Conservation (phyloP, 2,797 vertebrate species). For the Myiotriccus ornatus region DNA sequence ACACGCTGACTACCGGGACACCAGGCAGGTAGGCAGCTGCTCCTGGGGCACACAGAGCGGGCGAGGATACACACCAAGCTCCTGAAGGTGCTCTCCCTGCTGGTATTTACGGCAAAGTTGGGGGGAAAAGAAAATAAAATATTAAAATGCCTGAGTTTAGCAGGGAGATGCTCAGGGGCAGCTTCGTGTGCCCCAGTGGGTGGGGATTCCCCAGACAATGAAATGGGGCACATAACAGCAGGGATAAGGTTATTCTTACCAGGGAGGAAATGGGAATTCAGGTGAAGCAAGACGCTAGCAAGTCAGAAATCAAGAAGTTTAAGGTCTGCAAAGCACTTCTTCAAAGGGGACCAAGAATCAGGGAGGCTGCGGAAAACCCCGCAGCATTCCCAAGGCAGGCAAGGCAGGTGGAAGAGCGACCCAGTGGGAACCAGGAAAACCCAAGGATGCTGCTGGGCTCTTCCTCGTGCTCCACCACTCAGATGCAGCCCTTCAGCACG, state of each 20-base stretch:
- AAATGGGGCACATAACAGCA: not conserved
- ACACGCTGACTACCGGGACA: not conserved
- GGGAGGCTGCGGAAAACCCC: not conserved
- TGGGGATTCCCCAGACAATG: not conserved
- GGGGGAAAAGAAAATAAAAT: not conserved
- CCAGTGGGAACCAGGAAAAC: not conserved
- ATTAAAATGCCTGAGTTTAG: not conserved
- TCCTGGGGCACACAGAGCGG: not conserved
- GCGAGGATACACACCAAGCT: not conserved
- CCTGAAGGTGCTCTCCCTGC: not conserved
- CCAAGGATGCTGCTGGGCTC: not conserved
- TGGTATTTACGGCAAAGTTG: not conserved
- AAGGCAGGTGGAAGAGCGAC: fast-evolving
- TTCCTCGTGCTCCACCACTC: not conserved
- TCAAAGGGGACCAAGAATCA: not conserved
- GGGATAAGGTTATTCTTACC: not conserved
- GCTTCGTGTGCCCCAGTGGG: not conserved
- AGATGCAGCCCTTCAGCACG: not conserved
- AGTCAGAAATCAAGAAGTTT: not conserved
- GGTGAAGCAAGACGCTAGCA: not conserved
- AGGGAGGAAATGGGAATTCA: not conserved
- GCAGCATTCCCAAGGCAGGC: not conserved
- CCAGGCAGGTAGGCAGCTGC: not conserved
- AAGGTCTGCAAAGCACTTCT: not conserved
- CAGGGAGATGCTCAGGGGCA: fast-evolving